Evolutionary conservation across 2,888 invertebrate genomes (phyloP).

Genomic region (Notodonta ziczac): DNA sequence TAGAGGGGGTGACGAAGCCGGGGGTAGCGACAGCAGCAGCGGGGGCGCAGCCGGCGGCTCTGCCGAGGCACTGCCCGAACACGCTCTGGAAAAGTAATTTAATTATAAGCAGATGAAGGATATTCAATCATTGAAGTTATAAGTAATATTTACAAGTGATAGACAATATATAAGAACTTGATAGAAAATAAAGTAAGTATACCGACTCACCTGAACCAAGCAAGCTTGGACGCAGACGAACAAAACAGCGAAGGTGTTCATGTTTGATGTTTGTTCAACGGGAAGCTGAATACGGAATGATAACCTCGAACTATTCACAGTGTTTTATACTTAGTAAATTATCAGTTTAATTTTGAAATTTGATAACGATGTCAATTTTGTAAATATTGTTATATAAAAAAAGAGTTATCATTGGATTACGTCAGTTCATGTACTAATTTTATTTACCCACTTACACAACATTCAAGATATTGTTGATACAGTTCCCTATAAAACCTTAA

Average conservation of each 20-base stretch:
- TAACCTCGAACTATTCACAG: background rate
- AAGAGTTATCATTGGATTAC: background rate
- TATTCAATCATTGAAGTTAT: too few relatives aligned
- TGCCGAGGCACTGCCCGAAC: conserved; percentile 2
- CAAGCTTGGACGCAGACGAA: conserved; percentile 46
- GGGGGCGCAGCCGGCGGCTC: conserved; percentile 4
- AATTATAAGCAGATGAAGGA: too few relatives aligned
- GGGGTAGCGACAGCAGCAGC: conserved; percentile 1
- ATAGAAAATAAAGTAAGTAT: too few relatives aligned
- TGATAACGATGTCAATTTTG: background rate
- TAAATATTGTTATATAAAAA: background rate
- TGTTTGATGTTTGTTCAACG: conserved; percentile 23
- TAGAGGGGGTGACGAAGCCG: conserved; percentile 8
- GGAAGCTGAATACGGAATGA: conserved; percentile 10
- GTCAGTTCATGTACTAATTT: background rate
- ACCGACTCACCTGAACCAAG: conserved; percentile 42
- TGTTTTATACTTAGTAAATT: background rate
- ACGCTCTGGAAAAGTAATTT: background rate
- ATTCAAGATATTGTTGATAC: background rate
- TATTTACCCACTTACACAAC: background rate
- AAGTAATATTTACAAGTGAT: too few relatives aligned
- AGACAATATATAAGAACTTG: too few relatives aligned
- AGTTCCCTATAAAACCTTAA: background rate
- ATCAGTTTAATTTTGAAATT: background rate
- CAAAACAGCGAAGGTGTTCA: conserved; percentile 43